Evolutionary conservation across 2,113 vertebrate species (phyloP).

Genomic region (Gulo gulo): DNA sequence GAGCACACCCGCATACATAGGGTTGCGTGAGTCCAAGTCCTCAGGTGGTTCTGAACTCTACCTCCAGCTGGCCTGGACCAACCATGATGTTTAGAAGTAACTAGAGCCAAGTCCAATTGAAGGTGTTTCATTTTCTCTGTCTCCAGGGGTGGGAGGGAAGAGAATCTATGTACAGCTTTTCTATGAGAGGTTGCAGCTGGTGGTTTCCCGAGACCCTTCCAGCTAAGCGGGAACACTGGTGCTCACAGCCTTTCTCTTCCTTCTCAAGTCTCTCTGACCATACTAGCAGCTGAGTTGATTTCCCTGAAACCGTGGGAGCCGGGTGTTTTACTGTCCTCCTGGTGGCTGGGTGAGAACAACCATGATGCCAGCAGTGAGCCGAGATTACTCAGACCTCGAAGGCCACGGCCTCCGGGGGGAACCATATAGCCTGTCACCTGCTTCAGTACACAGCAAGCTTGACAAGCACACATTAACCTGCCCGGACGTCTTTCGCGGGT

Average conservation of each 20-base stretch:
- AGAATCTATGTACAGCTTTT: neutral
- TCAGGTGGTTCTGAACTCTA: neutral
- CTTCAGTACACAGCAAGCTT: neutral
- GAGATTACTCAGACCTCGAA: neutral
- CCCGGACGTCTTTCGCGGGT: neutral
- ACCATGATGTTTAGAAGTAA: constrained; percentile 35
- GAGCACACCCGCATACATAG: neutral
- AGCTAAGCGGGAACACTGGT: neutral
- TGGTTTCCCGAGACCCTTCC: neutral
- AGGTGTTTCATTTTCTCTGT: constrained; percentile 50
- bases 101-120: constrained; percentile 45
- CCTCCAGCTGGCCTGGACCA: neutral
- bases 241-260: neutral
- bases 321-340: neutral
- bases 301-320: neutral
- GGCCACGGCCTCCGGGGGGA: neutral
- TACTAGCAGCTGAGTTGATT: neutral
- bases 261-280: neutral
- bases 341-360: neutral
- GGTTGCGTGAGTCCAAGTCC: neutral
- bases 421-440: neutral
- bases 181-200: neutral
- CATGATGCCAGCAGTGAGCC: neutral
- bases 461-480: neutral
- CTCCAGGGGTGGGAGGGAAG: neutral